These are phyloP conservation scores for Chrysolina haemoptera DNA, from an alignment of 2,888 invertebrate species.

Conservation along the genomic window DNA sequence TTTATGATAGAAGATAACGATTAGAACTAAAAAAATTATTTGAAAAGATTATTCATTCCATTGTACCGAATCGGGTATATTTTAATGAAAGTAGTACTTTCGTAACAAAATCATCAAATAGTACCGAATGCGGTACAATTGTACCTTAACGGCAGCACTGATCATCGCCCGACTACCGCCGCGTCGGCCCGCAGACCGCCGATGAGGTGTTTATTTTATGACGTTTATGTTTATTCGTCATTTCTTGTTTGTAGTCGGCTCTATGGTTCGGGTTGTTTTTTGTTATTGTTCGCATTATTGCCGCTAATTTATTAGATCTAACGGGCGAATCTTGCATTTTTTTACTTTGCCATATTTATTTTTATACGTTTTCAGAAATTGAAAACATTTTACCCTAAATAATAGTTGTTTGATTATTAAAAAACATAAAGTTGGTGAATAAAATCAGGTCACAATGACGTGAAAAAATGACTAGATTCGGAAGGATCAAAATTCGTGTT, in stretches of 20 bases:
- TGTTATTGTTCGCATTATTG: conserved; percentile 22
- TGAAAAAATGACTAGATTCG: conserved; percentile 23
- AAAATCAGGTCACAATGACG: conserved; percentile 23
- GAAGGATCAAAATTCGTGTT: conserved; percentile 22
- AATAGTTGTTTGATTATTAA: conserved; percentile 22
- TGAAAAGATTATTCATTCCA: too few relatives aligned
- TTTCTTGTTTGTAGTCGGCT: conserved; percentile 20
- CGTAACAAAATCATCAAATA: too few relatives aligned
- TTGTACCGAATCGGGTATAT: too few relatives aligned
- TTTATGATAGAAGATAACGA: too few relatives aligned
- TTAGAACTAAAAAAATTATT: too few relatives aligned
- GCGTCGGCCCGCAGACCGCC: conserved; percentile 7
- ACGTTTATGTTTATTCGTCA: conserved; percentile 22
- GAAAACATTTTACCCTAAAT: conserved; percentile 13
- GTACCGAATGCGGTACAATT: too few relatives aligned
- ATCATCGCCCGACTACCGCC: conserved; percentile 20
- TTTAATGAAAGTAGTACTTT: too few relatives aligned
- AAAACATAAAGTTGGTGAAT: conserved; percentile 23
- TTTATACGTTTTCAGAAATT: conserved; percentile 23
- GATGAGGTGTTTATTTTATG: conserved; percentile 20
- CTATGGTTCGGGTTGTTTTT: conserved; percentile 23
- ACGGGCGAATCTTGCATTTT: conserved; percentile 21
- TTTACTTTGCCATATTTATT: conserved; percentile 23
- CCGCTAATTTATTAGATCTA: conserved; percentile 16
- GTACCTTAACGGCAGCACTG: neutral